Evolutionary conservation across 2,797 vertebrate species (phyloP).

Genomic region (Phrynocephalus forsythii): DNA sequence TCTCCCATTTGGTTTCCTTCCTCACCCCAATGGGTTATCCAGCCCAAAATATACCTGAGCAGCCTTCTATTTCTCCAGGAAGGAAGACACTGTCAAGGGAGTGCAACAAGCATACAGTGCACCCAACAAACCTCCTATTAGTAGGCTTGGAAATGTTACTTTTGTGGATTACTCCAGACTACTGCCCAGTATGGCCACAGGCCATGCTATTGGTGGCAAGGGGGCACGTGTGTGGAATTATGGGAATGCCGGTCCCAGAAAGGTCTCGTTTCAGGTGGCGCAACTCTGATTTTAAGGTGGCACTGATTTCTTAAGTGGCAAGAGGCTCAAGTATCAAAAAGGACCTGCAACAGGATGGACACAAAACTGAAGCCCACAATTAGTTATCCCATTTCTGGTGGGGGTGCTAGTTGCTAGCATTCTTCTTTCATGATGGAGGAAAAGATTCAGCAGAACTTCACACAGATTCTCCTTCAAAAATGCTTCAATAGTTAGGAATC

Average conservation of each 20-base stretch:
- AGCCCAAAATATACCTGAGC: background rate
- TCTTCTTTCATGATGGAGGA: too few species aligned
- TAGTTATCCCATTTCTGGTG: background rate
- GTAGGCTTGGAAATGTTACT: background rate
- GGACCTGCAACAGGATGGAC: background rate
- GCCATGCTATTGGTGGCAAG: background rate
- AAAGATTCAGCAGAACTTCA: too few species aligned
- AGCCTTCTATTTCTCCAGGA: background rate
- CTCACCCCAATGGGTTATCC: background rate
- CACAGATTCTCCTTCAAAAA: background rate
- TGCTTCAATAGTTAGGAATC: background rate
- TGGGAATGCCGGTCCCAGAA: background rate
- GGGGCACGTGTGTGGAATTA: background rate
- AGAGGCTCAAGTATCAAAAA: background rate
- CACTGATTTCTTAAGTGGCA: too few species aligned
- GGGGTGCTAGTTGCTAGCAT: background rate
- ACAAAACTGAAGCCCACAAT: background rate
- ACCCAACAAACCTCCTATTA: background rate
- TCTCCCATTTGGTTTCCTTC: too few species aligned
- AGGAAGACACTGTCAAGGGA: background rate
- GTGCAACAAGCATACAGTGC: background rate
- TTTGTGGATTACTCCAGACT: background rate
- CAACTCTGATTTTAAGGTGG: too few species aligned
- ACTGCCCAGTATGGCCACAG: too few species aligned
- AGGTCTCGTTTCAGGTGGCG: background rate